These are phyloP conservation scores for Ascidia mentula DNA, from an alignment of 23 tunicate genomes.

Conservation along the genomic window DNA sequence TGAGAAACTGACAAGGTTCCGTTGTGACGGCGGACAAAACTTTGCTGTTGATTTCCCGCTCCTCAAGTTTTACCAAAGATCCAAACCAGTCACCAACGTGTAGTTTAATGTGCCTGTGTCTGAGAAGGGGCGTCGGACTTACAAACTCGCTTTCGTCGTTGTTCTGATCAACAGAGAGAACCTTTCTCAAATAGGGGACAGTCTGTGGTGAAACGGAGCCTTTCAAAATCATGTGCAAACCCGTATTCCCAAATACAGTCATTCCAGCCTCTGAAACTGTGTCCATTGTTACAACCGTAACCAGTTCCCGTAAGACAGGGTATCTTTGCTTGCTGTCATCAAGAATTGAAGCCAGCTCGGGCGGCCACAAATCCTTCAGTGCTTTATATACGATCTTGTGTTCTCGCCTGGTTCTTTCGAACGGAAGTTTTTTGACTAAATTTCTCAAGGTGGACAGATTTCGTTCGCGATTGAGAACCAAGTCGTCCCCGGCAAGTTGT, in stretches of 20 bases:
- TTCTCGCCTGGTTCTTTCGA: conserved; percentile 69
- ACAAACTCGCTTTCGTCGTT: conserved; percentile 34
- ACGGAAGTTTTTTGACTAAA: conserved; percentile 56
- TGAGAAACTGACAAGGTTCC: conserved; percentile 75
- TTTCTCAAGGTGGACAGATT: conserved; percentile 19
- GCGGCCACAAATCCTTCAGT: conserved; percentile 67
- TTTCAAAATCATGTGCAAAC: conserved; percentile 61
- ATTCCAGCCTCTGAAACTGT: conserved; percentile 55
- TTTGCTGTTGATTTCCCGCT: conserved; percentile 60
- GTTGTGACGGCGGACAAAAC: conserved; percentile 49
- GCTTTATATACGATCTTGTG: conserved; percentile 42
- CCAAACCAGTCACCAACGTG: conserved; percentile 77
- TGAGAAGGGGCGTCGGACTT: conserved; percentile 60
- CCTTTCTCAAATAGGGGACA: conserved; percentile 49
- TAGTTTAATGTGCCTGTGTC: conserved; percentile 48
- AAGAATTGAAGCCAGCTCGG: conserved; percentile 38
- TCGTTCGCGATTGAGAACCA: conserved; percentile 37
- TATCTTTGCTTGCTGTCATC: conserved; percentile 24
- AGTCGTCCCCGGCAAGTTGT: conserved; percentile 16
- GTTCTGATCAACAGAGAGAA: background rate
- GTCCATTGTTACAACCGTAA: conserved; percentile 47
- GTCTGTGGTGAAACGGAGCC: conserved; percentile 69
- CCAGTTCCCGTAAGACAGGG: conserved; percentile 42
- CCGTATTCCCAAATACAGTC: conserved; percentile 83
- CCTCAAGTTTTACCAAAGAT: conserved; percentile 58